Evolutionary conservation across 2,888 invertebrate species (phyloP), one percentile per base, ranked within the genome.

Genomic region (Melangyna quadrimaculata): DNA sequence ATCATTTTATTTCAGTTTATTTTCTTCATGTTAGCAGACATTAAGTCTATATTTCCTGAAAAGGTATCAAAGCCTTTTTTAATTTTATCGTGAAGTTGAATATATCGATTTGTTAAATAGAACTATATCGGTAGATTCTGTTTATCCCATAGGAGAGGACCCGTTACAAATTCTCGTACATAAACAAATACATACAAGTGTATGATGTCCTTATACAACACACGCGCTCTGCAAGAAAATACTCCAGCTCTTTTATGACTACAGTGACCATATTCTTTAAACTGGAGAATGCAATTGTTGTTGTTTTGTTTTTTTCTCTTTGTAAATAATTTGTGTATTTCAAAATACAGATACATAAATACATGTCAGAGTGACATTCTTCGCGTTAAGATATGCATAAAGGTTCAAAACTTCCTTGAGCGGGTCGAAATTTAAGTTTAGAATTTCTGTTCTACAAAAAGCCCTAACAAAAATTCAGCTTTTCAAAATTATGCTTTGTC

Each of bases 191-290:
- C n/a, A n/a, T n/a, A n/a, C n/a, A n/a, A n/a, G 32, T 45, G 9
- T 24, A 24, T 40, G 40, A 40, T 40, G 40, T 40, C 8, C 37
- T 57, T 48, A 48, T 24, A 43, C 32, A 69, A 63, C 80, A 74
- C 74, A 80, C 74, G 69, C 80, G 69, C 79, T 51, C 57, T 78
- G n/a, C n/a, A n/a, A n/a, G n/a, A n/a, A n/a, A n/a, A n/a, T n/a
- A n/a, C n/a, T n/a, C 65, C 19, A 29, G 29, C 29, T 14, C 40
- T 40, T 0, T 14, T 5, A 12, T 40, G 6, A 40, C n/a, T 40
- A n/a, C 14, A 40, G n/a, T 40, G 40, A 14, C 40, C 6, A 40
- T n/a, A n/a, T 40, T 40, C n/a, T n/a, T 40, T 14, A 6, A 40
- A n/a, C n/a, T 5, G n/a, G 7, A 40, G 7, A 7, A n/a, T n/a